Base-by-base conservation (phyloP, 1,140 invertebrate genomes). In the Pinna nobilis region DNA sequence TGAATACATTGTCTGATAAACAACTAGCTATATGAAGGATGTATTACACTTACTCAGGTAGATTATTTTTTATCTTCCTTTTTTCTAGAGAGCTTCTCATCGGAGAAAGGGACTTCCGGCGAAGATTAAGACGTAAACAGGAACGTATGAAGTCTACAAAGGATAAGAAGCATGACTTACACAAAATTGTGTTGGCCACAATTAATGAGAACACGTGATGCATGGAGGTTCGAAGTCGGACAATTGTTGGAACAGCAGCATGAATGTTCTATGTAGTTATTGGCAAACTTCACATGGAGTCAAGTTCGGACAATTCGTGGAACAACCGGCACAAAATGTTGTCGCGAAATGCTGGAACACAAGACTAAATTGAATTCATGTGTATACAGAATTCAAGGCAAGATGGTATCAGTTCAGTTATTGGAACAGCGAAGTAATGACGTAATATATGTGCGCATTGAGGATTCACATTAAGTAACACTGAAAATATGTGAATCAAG, bases 31-130 rank as follows among this genome's bases (percentile, higher is more conserved):
- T n/a, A n/a, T n/a, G n/a, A n/a, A n/a, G n/a, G n/a, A n/a, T n/a
- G n/a, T n/a, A n/a, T n/a, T n/a, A n/a, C n/a, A n/a, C n/a, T n/a
- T n/a, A n/a, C n/a, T n/a, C n/a, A n/a, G n/a, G n/a, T n/a, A n/a
- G n/a, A n/a, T n/a, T n/a, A n/a, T n/a, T n/a, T 20, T 47, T 6
- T 20, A 15, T 59, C 9, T 11, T 35, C 9, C 9, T n/a, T 5
- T 33, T 59, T 59, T 59, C 9, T 49, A 74, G 72, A 63, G 72
- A 74, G 35, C 35, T 74, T 41, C 39, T 74, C 25, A 23, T 66
- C 37, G 72, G 72, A 25, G 72, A 74, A 53, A 53, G 72, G 37
- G 28, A 35, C 13, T 74, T 74, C 57, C 35, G 72, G 15, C 30
- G 65, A 50, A 61, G 37, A 35, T 35, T 74, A 59, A 44, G 72